These are phyloP conservation scores for Fratercula arctica DNA, from an alignment of 2,797 vertebrate genomes.

Conservation along the genomic window DNA sequence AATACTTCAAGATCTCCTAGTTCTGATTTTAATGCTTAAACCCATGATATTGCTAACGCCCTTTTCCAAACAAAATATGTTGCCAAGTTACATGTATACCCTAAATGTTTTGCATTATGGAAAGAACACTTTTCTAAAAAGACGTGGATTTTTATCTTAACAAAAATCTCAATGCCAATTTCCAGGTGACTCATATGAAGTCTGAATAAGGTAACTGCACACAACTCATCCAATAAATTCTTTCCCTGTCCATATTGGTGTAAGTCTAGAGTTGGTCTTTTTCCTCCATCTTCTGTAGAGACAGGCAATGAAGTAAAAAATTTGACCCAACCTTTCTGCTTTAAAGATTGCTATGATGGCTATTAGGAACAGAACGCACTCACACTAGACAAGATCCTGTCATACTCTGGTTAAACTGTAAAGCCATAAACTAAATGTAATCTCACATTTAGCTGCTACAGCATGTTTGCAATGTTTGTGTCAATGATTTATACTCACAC, in stretches of 20 bases:
- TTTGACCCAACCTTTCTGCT: not conserved
- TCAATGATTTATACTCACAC: constrained; percentile 32
- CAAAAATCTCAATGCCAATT: not conserved
- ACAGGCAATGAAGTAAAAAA: not conserved
- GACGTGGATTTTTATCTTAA: not conserved
- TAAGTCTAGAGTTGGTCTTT: not conserved
- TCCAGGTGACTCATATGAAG: not conserved
- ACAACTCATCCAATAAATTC: not conserved
- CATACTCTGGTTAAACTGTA: not conserved
- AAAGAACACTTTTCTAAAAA: not conserved
- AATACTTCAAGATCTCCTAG: not conserved
- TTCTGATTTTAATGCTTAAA: not conserved
- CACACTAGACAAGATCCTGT: not conserved
- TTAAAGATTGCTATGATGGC: not conserved
- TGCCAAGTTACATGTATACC: not conserved
- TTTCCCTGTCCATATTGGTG: not conserved
- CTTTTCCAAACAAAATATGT: not conserved
- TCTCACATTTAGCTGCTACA: not conserved
- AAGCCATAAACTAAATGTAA: not conserved
- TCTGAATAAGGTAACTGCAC: not conserved
- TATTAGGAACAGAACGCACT: not conserved
- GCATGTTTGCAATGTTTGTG: constrained; percentile 2
- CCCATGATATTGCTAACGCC: not conserved
- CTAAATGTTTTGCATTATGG: not conserved
- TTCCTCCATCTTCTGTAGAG: not conserved